phyloP scores from a whole-genome alignment of 2,888 invertebrate species.

The Argyresthia albistria region DNA sequence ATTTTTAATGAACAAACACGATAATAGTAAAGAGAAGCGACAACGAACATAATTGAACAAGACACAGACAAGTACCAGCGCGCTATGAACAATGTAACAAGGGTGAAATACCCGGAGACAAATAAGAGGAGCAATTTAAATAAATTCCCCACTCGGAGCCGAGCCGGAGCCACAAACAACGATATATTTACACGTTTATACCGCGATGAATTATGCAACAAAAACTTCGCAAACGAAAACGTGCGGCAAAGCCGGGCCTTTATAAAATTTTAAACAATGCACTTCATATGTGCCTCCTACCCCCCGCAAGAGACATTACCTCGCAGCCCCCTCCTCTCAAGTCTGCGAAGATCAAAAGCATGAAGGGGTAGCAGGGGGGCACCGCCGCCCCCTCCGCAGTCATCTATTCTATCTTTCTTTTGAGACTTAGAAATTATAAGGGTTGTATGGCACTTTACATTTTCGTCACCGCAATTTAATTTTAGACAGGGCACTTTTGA shows the following conservation, averaged over 20 bases:
- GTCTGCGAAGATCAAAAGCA: constrained; percentile 1
- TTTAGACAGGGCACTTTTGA: background rate
- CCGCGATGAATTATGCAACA: constrained; percentile 43
- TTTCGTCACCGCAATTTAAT: constrained; percentile 1
- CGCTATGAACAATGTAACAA: background rate
- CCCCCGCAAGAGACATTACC: constrained; percentile 2
- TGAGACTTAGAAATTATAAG: constrained; percentile 2
- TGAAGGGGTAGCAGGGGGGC: background rate
- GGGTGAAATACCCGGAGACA: background rate
- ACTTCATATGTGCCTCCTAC: constrained; percentile 2
- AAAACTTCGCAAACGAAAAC: constrained; percentile 15
- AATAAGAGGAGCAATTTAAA: constrained; percentile 1
- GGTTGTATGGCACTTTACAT: background rate
- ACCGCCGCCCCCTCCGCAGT: background rate
- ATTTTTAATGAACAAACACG: no score
- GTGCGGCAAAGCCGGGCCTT: constrained; percentile 17
- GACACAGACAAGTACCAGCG: no score
- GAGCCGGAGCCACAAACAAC: background rate
- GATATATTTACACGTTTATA: constrained; percentile 6
- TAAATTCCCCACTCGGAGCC: background rate
- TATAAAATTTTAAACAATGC: constrained; percentile 30
- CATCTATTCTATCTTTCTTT: constrained; percentile 1
- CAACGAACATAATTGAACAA: no score
- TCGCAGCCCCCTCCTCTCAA: background rate
- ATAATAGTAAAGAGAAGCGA: no score